Evolutionary conservation across 1,140 invertebrate genomes (phyloP).

Genomic region (Lepidotrigona ventralis): DNA sequence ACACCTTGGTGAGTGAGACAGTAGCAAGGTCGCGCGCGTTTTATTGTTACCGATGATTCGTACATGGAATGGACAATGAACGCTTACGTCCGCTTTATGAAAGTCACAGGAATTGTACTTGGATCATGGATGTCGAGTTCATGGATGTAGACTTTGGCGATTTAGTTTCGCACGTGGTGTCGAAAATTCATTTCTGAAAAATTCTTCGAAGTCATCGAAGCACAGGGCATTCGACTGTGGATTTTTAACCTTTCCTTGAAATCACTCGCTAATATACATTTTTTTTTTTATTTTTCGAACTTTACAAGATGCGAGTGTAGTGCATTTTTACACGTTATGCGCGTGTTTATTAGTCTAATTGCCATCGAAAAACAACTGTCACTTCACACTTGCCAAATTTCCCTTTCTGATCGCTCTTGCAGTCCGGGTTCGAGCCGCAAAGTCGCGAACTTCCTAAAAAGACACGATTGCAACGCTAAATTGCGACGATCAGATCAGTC

Average conservation of each 20-base stretch:
- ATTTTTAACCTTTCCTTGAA: neutral
- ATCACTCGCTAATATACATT: neutral
- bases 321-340: no score
- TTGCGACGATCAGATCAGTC: neutral
- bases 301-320: no score
- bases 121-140: neutral
- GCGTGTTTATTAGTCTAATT: no score
- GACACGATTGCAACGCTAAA: neutral
- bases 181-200: neutral
- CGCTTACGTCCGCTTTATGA: no score
- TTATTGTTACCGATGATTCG: neutral
- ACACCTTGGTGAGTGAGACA: constrained; percentile 83
- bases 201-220: neutral
- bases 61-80: constrained; percentile 13
- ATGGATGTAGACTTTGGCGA: no score
- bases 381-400: no score
- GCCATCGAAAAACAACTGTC: no score
- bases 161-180: neutral
- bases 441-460: neutral
- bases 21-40: no score
- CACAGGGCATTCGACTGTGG: no score
- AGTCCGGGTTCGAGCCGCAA: neutral
- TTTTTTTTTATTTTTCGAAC: no score
- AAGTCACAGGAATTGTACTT: neutral
- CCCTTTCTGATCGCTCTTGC: no score